phyloP scores from a whole-genome alignment of 2,888 invertebrate genomes.

The Pandemis heparana region DNA sequence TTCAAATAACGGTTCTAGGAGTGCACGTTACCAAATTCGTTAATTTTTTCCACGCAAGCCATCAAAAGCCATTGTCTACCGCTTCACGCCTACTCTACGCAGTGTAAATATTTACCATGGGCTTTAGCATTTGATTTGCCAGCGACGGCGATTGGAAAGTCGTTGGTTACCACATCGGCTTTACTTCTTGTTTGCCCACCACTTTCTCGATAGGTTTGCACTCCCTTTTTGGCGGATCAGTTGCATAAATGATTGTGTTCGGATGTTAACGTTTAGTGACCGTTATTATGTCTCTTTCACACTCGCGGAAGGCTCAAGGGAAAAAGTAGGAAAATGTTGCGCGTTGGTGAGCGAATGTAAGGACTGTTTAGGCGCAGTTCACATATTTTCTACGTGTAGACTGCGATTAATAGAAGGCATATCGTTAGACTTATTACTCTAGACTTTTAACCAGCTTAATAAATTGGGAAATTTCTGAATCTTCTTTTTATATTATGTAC shows the following conservation, averaged over 20 bases:
- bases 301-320: background rate
- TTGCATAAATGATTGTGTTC: slow-evolving; percentile 13
- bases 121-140: slow-evolving; percentile 21
- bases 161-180: slow-evolving; percentile 18
- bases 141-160: slow-evolving; percentile 39
- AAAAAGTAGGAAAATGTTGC: background rate
- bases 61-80: slow-evolving; percentile 22
- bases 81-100: slow-evolving; percentile 25
- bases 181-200: slow-evolving; percentile 30
- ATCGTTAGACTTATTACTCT: too few relatives aligned
- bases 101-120: slow-evolving; percentile 38
- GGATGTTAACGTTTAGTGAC: too few relatives aligned
- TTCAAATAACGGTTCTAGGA: too few relatives aligned
- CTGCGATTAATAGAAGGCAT: too few relatives aligned
- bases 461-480: too few relatives aligned
- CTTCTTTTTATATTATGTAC: too few relatives aligned
- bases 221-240: slow-evolving; percentile 29
- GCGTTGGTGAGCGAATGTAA: too few relatives aligned
- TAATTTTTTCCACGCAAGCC: slow-evolving; percentile 4
- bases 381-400: too few relatives aligned
- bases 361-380: too few relatives aligned
- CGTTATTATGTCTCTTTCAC: background rate
- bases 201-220: slow-evolving; percentile 39
- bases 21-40: background rate
- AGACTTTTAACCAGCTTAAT: too few relatives aligned